Base-by-base conservation (phyloP, 23 tunicate genomes). In the Ciona savignyi region DNA sequence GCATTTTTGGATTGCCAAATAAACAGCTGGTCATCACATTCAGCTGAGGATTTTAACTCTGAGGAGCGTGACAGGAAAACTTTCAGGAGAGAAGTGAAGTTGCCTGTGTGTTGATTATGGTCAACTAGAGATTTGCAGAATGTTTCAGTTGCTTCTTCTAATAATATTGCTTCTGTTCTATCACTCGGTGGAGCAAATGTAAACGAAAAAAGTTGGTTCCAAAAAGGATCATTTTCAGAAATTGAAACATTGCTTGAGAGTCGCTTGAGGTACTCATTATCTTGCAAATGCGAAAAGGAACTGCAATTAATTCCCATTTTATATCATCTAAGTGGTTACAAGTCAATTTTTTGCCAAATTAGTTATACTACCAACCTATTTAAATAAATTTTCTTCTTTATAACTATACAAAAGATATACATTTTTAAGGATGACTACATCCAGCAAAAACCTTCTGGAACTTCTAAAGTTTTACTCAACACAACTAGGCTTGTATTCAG, bases 171-270 rank as follows among this genome's bases (percentile, higher is more conserved):
- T 19, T 67, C 73, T 6, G 66, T 27, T 21, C 79, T 62, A 30
- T 60, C 32, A 0, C 32, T 35, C 3, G 80, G 79, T 0, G 70
- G 35, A 0, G 81, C 31, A 0, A 80, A 31, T 15, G 78, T 56
- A 63, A 78, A 88, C 2, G 96, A 88, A 2, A 95, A 74, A 25
- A 95, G 60, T 61, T 89, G 96, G 67, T 95, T 95, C 99, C 99
- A 95, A 76, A 95, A 81, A 1, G 99, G 99, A 62, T 95, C 99
- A 80, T 91, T 72, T 76, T 84, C 83, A 28, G 86, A 75, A 25
- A 91, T 84, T 0, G 83, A 71, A 4, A 35, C 66, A 66, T 77
- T 84, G 32, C 86, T 74, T 20, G 91, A 80, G 1, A 91, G 72
- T 63, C 51, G 62, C 32, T 74, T 80, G 62, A 85, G 56, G 75